Conservation (phyloP, 2,113 vertebrate species). For the Zootoca vivipara region DNA sequence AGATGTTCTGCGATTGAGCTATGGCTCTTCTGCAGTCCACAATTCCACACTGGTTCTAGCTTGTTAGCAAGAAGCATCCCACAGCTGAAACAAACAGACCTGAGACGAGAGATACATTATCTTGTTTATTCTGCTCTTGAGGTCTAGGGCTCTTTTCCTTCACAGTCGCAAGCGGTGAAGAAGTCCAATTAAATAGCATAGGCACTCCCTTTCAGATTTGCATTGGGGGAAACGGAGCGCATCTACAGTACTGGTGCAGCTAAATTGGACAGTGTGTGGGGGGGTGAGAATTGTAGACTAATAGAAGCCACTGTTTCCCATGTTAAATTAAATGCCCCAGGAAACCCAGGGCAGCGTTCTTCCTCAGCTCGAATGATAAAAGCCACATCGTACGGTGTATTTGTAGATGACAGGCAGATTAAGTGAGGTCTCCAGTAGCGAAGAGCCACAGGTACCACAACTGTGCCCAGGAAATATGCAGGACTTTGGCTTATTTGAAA, state of each 20-base stretch:
- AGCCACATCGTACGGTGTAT: slow-evolving; percentile 34
- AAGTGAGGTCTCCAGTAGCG: slow-evolving; percentile 31
- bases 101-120: background rate
- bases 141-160: rapidly evolving
- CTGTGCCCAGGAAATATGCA: slow-evolving; percentile 20
- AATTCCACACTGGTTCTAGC: background rate
- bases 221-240: background rate
- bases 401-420: slow-evolving; percentile 53
- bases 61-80: slow-evolving; percentile 1
- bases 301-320: slow-evolving; percentile 38
- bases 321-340: slow-evolving; percentile 56
- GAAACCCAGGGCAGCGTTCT: slow-evolving; percentile 43
- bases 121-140: background rate
- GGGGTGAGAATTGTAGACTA: slow-evolving; percentile 46
- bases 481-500: slow-evolving; percentile 63
- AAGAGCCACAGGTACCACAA: slow-evolving; percentile 38
- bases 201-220: background rate
- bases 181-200: background rate
- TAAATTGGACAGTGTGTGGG: slow-evolving; percentile 23
- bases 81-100: background rate
- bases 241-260: background rate
- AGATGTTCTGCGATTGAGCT: no score
- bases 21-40: background rate
- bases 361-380: slow-evolving; percentile 10
- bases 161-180: background rate